A percentile compares a stretch with the other conserved stretches of the same genome.
Evolutionary conservation across 2,888 invertebrate genomes (phyloP).

Genomic region (Gerris lacustris): DNA sequence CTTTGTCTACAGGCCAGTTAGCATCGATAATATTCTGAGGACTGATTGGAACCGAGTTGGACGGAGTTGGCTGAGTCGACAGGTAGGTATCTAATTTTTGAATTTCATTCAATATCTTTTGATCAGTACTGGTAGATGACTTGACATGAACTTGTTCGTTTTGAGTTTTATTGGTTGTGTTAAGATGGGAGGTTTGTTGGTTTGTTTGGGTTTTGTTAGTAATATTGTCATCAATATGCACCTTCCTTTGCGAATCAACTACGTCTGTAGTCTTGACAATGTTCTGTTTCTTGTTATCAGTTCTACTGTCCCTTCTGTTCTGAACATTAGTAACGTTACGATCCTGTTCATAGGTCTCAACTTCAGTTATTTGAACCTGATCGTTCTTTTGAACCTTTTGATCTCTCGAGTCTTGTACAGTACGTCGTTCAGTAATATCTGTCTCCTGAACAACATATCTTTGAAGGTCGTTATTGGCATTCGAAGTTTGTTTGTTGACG

Average conservation of each 20-base stretch:
- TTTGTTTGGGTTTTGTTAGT: slow-evolving; percentile 7
- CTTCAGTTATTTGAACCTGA: neutral
- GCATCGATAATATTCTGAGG: slow-evolving; percentile 28
- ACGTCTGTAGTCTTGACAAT: neutral
- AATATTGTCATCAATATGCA: neutral
- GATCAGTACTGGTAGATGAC: slow-evolving; percentile 34
- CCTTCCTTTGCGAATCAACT: slow-evolving; percentile 1
- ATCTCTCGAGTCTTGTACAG: neutral
- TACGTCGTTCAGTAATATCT: neutral
- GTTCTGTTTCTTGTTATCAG: neutral
- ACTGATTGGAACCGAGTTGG: slow-evolving; percentile 26
- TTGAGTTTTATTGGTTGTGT: neutral
- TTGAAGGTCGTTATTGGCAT: no score
- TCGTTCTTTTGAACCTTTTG: neutral
- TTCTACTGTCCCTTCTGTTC: neutral
- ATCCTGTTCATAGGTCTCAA: neutral
- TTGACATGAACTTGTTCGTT: neutral
- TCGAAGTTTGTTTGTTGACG: no score
- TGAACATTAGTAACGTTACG: neutral
- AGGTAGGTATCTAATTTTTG: slow-evolving; percentile 42
- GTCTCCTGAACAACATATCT: neutral
- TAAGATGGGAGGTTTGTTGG: neutral
- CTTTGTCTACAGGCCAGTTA: slow-evolving; percentile 30
- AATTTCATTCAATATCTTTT: slow-evolving; percentile 52
- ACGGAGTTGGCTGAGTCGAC: slow-evolving; percentile 9